Percentiles rank a stretch among this genome's conserved stretches.
Conservation (phyloP, 2,797 vertebrate species). For the Diplodus puntazzo region DNA sequence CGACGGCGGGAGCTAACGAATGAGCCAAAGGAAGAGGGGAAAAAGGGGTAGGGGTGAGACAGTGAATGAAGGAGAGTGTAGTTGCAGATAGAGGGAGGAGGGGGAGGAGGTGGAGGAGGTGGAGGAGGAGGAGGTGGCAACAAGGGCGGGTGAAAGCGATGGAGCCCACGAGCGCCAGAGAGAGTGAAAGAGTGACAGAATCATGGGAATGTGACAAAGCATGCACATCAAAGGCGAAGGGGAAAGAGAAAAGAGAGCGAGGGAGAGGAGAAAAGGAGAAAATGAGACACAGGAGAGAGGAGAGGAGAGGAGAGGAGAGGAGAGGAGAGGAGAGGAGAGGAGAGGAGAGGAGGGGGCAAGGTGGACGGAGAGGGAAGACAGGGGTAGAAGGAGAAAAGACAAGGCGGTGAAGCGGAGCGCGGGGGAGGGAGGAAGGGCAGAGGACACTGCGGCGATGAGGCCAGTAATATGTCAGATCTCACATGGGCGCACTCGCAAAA, state of each 20-base stretch:
- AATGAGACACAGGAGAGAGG: slow-evolving; percentile 39
- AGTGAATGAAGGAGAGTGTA: slow-evolving; percentile 58
- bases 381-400: slow-evolving; percentile 48
- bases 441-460: slow-evolving; percentile 77
- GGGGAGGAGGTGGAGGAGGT: too few species aligned
- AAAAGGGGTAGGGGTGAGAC: slow-evolving; percentile 63
- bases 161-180: slow-evolving; percentile 53
- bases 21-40: slow-evolving; percentile 70
- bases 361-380: slow-evolving; percentile 39
- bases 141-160: slow-evolving; percentile 62
- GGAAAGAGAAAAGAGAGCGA: slow-evolving; percentile 2
- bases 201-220: slow-evolving; percentile 78
- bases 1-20: slow-evolving; percentile 74
- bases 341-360: slow-evolving; percentile 44
- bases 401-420: slow-evolving; percentile 32
- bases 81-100: slow-evolving; percentile 38
- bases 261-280: slow-evolving; percentile 36
- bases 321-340: not conserved
- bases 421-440: slow-evolving; percentile 64
- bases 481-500: slow-evolving; percentile 52
- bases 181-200: slow-evolving; percentile 71
- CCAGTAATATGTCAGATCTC: slow-evolving; percentile 75
- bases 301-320: slow-evolving; percentile 37
- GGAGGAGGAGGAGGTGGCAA: slow-evolving; percentile 55
- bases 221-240: slow-evolving; percentile 65